Evolutionary conservation across 2,888 invertebrate genomes (phyloP).

Genomic region (Stenotaenia linearis): DNA sequence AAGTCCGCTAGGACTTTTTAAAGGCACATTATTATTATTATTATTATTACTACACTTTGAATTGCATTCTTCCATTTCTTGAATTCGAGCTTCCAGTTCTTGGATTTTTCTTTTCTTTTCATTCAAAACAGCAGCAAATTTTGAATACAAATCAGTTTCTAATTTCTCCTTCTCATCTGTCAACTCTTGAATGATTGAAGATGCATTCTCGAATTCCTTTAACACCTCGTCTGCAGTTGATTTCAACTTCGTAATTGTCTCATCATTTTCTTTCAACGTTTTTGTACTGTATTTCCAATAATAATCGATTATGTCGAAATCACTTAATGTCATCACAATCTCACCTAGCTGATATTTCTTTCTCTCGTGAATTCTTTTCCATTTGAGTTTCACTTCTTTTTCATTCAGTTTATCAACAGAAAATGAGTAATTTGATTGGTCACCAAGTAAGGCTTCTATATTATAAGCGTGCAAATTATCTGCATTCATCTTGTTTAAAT

Average conservation of each 20-base stretch:
- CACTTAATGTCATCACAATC: background rate
- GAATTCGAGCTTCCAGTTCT: background rate
- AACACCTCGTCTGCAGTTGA: background rate
- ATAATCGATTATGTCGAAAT: background rate
- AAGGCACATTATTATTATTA: background rate
- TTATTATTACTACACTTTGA: background rate
- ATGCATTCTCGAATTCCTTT: conserved; percentile 17
- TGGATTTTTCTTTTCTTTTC: conserved; percentile 37
- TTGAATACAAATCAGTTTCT: conserved; percentile 37
- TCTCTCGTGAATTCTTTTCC: conserved; percentile 8
- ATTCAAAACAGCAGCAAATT: conserved; percentile 37
- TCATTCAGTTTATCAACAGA: background rate
- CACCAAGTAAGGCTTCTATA: background rate
- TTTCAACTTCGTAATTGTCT: background rate
- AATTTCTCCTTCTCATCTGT: conserved; percentile 32
- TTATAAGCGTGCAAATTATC: background rate
- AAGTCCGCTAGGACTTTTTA: background rate
- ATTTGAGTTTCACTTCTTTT: background rate
- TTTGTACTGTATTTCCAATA: background rate
- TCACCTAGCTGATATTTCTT: background rate
- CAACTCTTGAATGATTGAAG: conserved; percentile 24
- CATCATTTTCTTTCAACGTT: background rate
- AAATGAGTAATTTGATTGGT: background rate
- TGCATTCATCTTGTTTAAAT: background rate
- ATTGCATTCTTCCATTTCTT: background rate